These are phyloP conservation scores for Enoplosus armatus DNA, from an alignment of 2,797 vertebrate genomes.

Conservation along the genomic window DNA sequence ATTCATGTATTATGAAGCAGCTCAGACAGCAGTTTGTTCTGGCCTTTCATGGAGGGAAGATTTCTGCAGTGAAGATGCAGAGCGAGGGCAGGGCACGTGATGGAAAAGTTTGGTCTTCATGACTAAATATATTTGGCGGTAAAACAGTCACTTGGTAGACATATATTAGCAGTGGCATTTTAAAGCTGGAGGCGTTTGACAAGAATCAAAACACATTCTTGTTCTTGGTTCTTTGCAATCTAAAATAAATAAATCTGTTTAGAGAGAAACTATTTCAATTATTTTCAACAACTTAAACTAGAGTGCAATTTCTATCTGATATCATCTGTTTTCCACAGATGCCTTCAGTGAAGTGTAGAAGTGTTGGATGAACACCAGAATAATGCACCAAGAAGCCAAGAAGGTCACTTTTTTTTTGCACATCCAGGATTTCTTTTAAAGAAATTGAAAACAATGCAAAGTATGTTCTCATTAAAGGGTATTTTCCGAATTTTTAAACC, in stretches of 20 bases:
- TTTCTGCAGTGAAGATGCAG: background rate
- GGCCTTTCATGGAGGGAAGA: background rate
- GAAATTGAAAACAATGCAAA: background rate
- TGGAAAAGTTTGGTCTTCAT: slow-evolving; percentile 9
- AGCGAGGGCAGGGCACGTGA: background rate
- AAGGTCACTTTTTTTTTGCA: background rate
- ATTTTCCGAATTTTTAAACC: too few relatives aligned
- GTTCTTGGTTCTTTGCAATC: background rate
- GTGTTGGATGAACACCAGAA: background rate
- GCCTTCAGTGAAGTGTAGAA: background rate
- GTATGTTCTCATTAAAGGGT: too few relatives aligned
- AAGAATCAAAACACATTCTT: background rate
- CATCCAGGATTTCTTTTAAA: background rate
- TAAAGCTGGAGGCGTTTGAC: background rate
- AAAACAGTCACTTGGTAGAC: background rate
- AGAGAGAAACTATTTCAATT: slow-evolving; percentile 14
- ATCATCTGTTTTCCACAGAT: slow-evolving; percentile 1
- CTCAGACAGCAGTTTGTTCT: slow-evolving; percentile 11
- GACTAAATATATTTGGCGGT: background rate
- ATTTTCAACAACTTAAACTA: too few relatives aligned
- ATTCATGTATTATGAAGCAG: background rate
- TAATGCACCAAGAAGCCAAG: background rate
- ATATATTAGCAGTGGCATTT: background rate
- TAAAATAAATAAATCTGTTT: slow-evolving; percentile 5
- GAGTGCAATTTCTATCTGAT: slow-evolving; percentile 7